These are phyloP conservation scores for Drosophila multiciliata DNA, from an alignment of 2,888 invertebrate species.

Conservation along the genomic window DNA sequence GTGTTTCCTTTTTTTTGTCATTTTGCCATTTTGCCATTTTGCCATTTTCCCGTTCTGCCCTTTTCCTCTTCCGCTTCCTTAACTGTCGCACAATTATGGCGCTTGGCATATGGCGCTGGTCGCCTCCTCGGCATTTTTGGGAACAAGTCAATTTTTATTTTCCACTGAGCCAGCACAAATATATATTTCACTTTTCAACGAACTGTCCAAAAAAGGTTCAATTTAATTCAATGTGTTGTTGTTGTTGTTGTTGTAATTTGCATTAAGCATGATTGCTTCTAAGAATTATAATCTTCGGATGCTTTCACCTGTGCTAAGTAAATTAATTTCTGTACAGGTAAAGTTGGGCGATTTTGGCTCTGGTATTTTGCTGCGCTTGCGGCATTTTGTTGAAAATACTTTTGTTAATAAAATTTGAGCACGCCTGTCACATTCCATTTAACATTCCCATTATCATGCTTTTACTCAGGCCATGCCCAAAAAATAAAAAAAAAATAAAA, in stretches of 20 bases:
- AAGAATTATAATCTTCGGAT: conserved; percentile 9
- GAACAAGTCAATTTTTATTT: conserved; percentile 58
- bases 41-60: conserved; percentile 6
- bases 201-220: background rate
- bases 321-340: conserved; percentile 30
- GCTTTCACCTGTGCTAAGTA: conserved; percentile 38
- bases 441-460: conserved; percentile 6
- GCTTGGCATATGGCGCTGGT: conserved; percentile 37
- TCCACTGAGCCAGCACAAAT: conserved; percentile 62
- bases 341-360: conserved; percentile 40
- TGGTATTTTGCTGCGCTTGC: conserved; percentile 54
- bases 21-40: conserved; percentile 55
- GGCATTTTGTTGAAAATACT: conserved; percentile 68
- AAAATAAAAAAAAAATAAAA: background rate
- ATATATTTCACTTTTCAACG: conserved; percentile 3
- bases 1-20: conserved; percentile 60
- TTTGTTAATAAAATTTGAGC: conserved; percentile 56
- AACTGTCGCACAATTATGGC: conserved; percentile 32
- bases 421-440: conserved; percentile 42
- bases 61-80: conserved; percentile 30
- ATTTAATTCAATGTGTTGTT: background rate
- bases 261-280: conserved; percentile 13
- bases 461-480: background rate
- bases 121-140: conserved; percentile 16
- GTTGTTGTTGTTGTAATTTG: background rate